A percentile compares a stretch with the other conserved stretches of the same genome.
Conservation (phyloP, 2,797 vertebrate species). For the Gymnothorax reevesii region DNA sequence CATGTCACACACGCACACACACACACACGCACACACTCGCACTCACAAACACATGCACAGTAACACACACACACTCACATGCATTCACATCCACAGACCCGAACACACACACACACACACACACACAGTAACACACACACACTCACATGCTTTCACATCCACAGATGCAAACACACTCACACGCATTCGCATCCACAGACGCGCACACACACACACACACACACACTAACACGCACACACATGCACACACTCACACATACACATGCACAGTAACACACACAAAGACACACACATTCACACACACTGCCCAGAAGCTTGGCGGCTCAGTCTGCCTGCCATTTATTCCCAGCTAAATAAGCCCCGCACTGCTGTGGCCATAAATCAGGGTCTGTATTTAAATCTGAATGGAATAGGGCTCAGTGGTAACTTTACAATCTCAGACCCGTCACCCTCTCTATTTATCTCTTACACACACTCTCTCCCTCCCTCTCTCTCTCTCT, state of each 20-base stretch:
- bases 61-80: too few species aligned
- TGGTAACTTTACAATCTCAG: neutral
- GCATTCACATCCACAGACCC: too few species aligned
- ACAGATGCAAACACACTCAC: neutral
- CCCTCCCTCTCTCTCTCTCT: neutral
- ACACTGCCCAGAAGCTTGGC: neutral
- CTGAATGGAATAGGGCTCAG: neutral
- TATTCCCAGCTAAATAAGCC: neutral
- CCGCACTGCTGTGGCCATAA: neutral
- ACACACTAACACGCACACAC: too few species aligned
- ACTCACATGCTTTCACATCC: neutral
- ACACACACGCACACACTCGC: too few species aligned
- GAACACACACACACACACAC: too few species aligned
- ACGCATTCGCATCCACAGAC: neutral
- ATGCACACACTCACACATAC: too few species aligned
- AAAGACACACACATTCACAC: neutral
- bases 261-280: neutral
- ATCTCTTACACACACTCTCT: neutral
- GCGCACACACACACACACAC: too few species aligned
- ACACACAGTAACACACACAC: too few species aligned
- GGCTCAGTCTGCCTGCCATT: neutral
- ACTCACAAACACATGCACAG: too few species aligned
- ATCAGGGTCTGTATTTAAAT: neutral
- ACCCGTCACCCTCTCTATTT: neutral
- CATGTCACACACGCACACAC: too few species aligned